These are phyloP conservation scores for Mylabris phalerata DNA, from an alignment of 1,140 invertebrate species.

Conservation along the genomic window DNA sequence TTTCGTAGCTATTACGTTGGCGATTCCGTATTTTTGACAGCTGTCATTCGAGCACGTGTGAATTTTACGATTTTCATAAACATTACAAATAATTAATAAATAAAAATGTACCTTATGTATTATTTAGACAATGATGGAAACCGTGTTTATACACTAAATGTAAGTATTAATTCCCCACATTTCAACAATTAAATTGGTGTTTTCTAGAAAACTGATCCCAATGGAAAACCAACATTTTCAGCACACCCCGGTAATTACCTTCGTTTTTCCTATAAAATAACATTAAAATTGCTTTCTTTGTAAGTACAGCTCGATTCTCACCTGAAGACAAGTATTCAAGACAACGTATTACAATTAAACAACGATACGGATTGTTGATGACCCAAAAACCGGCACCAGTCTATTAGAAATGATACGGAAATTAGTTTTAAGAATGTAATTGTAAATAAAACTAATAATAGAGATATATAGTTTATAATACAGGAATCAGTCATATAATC, in stretches of 20 bases:
- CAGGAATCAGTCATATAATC: conserved; percentile 12
- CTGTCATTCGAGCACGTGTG: too few relatives aligned
- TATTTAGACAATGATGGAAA: conserved; percentile 63
- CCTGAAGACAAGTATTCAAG: conserved; percentile 93
- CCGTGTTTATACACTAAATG: conserved; percentile 65
- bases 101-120: conserved; percentile 70
- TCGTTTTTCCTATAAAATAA: background rate
- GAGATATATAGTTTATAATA: conserved; percentile 9
- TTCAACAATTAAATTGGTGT: conserved; percentile 17
- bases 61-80: too few relatives aligned
- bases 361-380: conserved; percentile 78
- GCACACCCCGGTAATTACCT: conserved; percentile 70
- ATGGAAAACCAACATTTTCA: conserved; percentile 72
- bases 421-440: too few relatives aligned
- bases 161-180: conserved; percentile 36
- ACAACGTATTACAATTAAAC: conserved; percentile 84
- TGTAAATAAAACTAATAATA: background rate
- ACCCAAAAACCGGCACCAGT: conserved; percentile 76
- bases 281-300: conserved; percentile 5
- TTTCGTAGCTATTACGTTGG: too few relatives aligned
- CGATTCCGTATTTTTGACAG: too few relatives aligned
- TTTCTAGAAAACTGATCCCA: conserved; percentile 65
- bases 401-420: conserved; percentile 43
- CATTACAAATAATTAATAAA: background rate
- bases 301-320: conserved; percentile 78